Evolutionary conservation across 2,797 vertebrate genomes (phyloP).

Genomic region (Sebastes hopkinsi): DNA sequence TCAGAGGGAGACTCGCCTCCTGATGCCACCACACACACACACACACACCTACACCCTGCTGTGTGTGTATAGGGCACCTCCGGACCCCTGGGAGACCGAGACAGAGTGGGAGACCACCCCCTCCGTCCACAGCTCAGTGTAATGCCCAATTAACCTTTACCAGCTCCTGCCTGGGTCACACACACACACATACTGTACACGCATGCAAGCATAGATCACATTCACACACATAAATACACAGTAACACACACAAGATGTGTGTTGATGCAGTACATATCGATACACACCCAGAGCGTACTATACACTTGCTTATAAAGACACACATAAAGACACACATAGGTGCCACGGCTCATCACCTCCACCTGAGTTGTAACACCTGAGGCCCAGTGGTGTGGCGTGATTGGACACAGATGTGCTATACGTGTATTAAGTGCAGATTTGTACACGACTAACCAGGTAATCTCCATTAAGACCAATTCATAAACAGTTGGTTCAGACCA

Average conservation of each 20-base stretch:
- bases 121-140: constrained; percentile 70
- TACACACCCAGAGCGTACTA: constrained; percentile 8
- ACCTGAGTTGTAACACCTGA: constrained; percentile 57
- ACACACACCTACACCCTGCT: constrained; percentile 41
- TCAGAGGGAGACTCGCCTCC: constrained; percentile 43
- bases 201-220: not conserved
- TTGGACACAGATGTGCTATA: not conserved
- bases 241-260: not conserved
- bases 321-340: not conserved
- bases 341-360: constrained; percentile 47
- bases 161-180: constrained; percentile 56
- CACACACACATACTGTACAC: not conserved
- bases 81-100: constrained; percentile 68
- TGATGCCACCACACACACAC: constrained; percentile 10
- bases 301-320: not conserved
- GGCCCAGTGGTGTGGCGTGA: not conserved
- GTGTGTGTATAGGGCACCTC: constrained; percentile 77
- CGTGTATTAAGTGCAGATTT: not conserved
- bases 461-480: not conserved
- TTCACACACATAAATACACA: constrained; percentile 22
- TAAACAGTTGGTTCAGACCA: not conserved
- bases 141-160: constrained; percentile 88
- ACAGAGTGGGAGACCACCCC: constrained; percentile 67
- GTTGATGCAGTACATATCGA: constrained; percentile 15
- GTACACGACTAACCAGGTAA: not conserved